Evolutionary conservation across 2,888 invertebrate genomes (phyloP), one percentile per base, ranked within the genome.

Genomic region (Acrocyrtus sp.): DNA sequence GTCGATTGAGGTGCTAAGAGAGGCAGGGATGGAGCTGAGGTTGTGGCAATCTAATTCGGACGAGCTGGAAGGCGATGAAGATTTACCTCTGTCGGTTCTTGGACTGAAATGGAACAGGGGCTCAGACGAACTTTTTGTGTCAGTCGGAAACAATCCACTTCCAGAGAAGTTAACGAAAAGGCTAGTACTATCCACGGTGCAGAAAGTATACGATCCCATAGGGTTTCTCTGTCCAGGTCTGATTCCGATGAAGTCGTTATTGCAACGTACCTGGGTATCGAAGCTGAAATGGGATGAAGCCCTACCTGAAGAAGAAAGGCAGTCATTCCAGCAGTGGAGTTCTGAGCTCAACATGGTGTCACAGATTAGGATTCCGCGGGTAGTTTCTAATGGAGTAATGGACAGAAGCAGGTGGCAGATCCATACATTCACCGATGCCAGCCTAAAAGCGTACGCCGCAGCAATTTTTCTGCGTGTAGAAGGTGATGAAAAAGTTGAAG

Each of bases 401-500:
- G 47, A 15, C 17, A 17, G 17, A n/a, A 17, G 5, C 17, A 6
- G 6, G 5, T n/a, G 5, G 15, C 15, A 47, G 17, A 12, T 47
- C 5, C 17, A 17, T 8, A 12, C 17, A 15, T 47, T 47, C 47
- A 12, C n/a, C 17, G 47, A 47, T 17, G 47, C 47, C 8, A 47
- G 47, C 47, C 8, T n/a, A n/a, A 17, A 6, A 6, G 8, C 47
- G 8, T 47, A 15, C 17, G 76, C 82, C 2, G 75, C 83, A 0
- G 79, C 68, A 6, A 65, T 81, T 39, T 82, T 76, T 76, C 26
- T 80, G 15, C 67, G 82, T 50, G 58, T 17, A 19, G 75, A 74
- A 26, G n/a, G 3, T 15, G 45, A 50, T 15, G 53, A 56, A 1
- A 53, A 54, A 26, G 63, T 79, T 1, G 50, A 48, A 17, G 79